phyloP scores from a whole-genome alignment of 2,888 invertebrate genomes.

The Ornithoptera priamus region DNA sequence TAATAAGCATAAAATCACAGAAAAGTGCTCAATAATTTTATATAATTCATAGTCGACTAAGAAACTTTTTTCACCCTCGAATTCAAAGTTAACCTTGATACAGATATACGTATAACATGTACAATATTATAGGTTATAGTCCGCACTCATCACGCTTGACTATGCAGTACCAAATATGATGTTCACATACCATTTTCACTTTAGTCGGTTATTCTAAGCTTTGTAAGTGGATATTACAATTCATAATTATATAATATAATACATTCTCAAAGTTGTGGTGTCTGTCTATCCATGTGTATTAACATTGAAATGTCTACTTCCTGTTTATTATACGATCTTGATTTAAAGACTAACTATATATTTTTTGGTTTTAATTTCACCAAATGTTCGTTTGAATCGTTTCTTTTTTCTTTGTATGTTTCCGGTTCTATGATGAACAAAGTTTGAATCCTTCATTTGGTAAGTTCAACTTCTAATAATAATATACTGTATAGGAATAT shows the following conservation, averaged over 20 bases:
- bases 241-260: conserved; percentile 14
- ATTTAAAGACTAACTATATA: conserved; percentile 19
- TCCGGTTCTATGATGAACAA: not conserved
- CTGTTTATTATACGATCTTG: conserved; percentile 4
- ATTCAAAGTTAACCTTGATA: not conserved
- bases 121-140: conserved; percentile 8
- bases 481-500: conserved; percentile 26
- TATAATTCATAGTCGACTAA: too few relatives aligned
- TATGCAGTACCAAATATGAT: conserved; percentile 23
- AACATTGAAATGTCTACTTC: not conserved
- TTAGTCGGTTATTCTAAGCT: conserved; percentile 25
- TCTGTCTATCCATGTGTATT: conserved; percentile 16
- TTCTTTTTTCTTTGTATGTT: not conserved
- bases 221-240: conserved; percentile 26
- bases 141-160: conserved; percentile 11
- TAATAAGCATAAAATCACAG: too few relatives aligned
- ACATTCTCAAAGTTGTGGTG: conserved; percentile 11
- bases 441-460: not conserved
- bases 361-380: conserved; percentile 4
- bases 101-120: conserved; percentile 18
- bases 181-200: conserved; percentile 27
- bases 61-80: too few relatives aligned
- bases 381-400: conserved; percentile 12
- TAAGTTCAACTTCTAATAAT: conserved; percentile 15
- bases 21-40: too few relatives aligned